These are phyloP conservation scores for Cyanoliseus patagonus DNA, from an alignment of 2,113 vertebrate species.

Conservation along the genomic window DNA sequence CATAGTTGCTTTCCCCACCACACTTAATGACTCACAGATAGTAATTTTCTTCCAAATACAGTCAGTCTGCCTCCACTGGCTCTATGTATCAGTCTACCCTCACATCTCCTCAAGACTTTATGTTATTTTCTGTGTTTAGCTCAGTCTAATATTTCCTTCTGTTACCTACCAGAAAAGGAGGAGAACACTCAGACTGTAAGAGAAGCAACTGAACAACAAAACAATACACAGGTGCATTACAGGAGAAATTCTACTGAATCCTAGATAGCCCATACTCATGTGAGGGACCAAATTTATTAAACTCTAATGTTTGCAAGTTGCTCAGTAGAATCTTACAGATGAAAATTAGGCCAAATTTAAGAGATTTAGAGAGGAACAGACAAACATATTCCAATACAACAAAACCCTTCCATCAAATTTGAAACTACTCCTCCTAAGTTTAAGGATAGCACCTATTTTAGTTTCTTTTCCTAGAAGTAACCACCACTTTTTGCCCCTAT, in stretches of 20 bases:
- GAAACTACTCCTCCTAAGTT: accelerated
- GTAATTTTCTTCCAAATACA: neutral
- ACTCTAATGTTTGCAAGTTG: neutral
- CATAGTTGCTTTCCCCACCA: neutral
- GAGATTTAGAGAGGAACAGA: neutral
- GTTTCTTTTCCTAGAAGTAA: neutral
- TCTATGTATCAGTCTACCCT: neutral
- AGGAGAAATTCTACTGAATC: neutral
- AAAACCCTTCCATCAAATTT: neutral
- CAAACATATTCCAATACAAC: neutral
- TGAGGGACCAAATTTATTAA: neutral
- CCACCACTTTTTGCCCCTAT: neutral
- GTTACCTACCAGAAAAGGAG: neutral
- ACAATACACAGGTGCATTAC: neutral
- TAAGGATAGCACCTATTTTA: neutral
- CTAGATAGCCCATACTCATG: neutral
- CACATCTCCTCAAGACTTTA: neutral
- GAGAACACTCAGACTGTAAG: neutral
- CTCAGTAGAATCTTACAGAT: neutral
- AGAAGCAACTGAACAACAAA: neutral
- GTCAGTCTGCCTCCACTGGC: neutral
- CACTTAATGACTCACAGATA: slow-evolving; percentile 12
- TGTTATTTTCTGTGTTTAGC: neutral
- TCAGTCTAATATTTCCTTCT: neutral
- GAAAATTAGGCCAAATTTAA: neutral